phyloP scores from a whole-genome alignment of 2,888 invertebrate genomes.

The Thumatha senex region DNA sequence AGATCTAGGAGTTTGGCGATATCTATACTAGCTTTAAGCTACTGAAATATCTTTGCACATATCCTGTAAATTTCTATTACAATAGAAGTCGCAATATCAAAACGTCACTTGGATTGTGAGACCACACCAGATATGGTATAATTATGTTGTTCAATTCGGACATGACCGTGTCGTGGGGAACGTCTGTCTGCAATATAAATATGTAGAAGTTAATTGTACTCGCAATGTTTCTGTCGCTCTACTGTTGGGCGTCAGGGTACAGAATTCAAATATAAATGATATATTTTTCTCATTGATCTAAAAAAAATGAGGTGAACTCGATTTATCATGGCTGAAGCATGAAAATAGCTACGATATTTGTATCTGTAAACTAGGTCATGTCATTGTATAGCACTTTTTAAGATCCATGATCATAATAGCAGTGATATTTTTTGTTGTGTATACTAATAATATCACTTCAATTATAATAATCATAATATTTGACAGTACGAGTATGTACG shows the following conservation, averaged over 20 bases:
- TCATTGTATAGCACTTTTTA: too few species aligned
- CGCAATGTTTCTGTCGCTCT: conserved; percentile 21
- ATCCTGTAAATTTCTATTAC: background rate
- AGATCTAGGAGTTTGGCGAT: too few species aligned
- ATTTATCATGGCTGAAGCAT: too few species aligned
- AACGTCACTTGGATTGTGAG: conserved; percentile 46
- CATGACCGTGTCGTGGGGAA: conserved; percentile 22
- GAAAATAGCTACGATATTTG: too few species aligned
- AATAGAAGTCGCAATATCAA: conserved; percentile 5
- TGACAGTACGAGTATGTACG: too few species aligned
- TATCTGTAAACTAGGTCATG: too few species aligned
- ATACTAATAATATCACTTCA: background rate
- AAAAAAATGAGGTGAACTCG: too few species aligned
- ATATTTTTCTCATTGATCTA: too few species aligned
- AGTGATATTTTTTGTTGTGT: too few species aligned
- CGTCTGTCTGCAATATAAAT: conserved; percentile 34
- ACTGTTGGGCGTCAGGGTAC: background rate
- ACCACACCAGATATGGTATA: conserved; percentile 59
- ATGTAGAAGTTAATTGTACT: conserved; percentile 33
- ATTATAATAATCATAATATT: too few species aligned
- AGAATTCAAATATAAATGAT: background rate
- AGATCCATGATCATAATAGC: too few species aligned
- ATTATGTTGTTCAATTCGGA: conserved; percentile 61
- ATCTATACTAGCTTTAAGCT: too few species aligned
- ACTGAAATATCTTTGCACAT: background rate